Base-by-base conservation (phyloP, 2,113 vertebrate genomes). In the Varanus salvator region DNA sequence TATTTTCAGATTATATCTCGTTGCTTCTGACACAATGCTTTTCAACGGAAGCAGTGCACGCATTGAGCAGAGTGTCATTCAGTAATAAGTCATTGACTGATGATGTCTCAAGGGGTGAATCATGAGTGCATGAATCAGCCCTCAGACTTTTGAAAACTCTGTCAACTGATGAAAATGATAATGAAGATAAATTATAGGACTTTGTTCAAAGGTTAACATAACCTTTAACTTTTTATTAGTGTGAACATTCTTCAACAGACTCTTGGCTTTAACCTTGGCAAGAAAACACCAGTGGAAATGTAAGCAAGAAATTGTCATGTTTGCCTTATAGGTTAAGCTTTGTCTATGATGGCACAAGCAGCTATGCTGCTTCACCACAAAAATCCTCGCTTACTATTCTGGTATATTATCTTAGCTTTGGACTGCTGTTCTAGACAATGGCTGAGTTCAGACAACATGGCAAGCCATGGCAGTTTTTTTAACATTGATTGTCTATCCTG, bases 181-280 rank as follows among this genome's bases (percentile, higher is more conserved):
- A 72, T 74, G 84, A 85, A 74, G 69, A 85, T n/a, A 54, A 57
- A 74, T 64, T 82, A 82, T 60, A 82, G 80, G 84, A 74, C 48
- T 54, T 74, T 54, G n/a, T 72, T 85, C 69, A 74, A 74, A 85
- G 69, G 84, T 85, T 85, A 54, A 85, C 38, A 57, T 25, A 74
- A 57, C 31, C 68, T 74, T 74, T 74, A 85, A 34, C 68, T 72
- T 52, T 71, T 85, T 74, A 38, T 17, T 50, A 84, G 44, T 50
- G 3, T 68, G 44, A 71, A 68, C 38, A 57, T 84, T 68, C 60
- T 11, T 29, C 34, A 84, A 29, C 69, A 50, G 9, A 19, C 25
- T 44, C 14, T 69, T 84, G 38, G 34, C 44, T 66, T 84, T 68
- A 29, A 50, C 64, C 25, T 12, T 69, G 66, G 44, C 64, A 69